Base-by-base conservation (phyloP, 2,113 vertebrate species). In the Hucho hucho region DNA sequence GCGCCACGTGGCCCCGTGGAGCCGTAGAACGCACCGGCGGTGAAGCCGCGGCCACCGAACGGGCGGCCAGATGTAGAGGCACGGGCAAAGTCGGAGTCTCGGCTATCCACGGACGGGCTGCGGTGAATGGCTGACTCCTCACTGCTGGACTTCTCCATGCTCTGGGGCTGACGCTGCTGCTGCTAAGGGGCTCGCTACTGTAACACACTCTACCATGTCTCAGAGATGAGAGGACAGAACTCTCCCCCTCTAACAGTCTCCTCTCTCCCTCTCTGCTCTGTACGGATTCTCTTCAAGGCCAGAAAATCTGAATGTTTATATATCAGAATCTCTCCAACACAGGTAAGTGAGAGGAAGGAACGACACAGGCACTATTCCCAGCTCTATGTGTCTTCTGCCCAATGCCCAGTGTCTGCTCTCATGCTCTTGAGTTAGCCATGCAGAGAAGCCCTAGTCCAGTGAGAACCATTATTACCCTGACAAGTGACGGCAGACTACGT, bases 91-190 rank as follows among this genome's bases (percentile, higher is more conserved):
- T 97, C 96, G 2, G 97, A 98, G 83, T 97, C 97, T 64, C 93
- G 95, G 94, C 98, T 99, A 76, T 98, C 96, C 94, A 98, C 92
- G 49, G 98, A 99, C 64, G 97, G 98, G 93, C 98, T 99, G 90
- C 96, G 96, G 90, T 96, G 97, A 88, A 98, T 97, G 87, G 97
- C 97, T 86, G 97, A 98, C 92, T 97, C 97, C 91, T 98, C 98
- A 88, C 98, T 99, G 95, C 98, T 98, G 92, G 98, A 98, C 94
- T 98, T 99, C 95, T 98, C 97, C 98, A 98, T 99, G 95, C 92
- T 97, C 93, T 90, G 90, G 81, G 80, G 86, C 92, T 81, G 16
- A 18, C 16, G 86, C 87, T 85, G 83, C 92, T 83, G 91, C 92
- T 90, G 93, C 91, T 90, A 84, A 79, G 85, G 84, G 87, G 76